phyloP scores from a whole-genome alignment of 2,113 vertebrate species.

The Brienomyrus longianalis region DNA sequence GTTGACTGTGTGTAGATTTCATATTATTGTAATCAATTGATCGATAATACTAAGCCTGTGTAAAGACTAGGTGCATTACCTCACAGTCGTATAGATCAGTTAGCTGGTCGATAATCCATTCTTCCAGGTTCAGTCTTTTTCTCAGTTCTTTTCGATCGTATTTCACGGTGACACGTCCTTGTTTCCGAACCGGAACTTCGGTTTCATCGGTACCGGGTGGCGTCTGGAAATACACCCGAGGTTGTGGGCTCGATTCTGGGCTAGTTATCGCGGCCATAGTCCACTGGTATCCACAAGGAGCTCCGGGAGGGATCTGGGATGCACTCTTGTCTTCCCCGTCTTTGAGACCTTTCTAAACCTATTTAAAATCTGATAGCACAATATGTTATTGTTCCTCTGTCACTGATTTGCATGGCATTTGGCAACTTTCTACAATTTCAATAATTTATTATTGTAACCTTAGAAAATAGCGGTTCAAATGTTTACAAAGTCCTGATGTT shows the following conservation, averaged over 20 bases:
- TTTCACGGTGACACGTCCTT: conserved; percentile 84
- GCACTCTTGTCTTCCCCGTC: conserved; percentile 22
- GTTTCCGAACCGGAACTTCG: conserved; percentile 75
- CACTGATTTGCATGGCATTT: conserved; percentile 21
- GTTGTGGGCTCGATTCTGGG: conserved; percentile 71
- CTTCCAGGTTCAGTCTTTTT: conserved; percentile 84
- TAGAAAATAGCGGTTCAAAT: conserved; percentile 1
- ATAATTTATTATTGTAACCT: neutral
- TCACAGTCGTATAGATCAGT: conserved; percentile 86
- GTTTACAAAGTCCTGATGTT: neutral
- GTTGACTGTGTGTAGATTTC: neutral
- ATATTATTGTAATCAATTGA: neutral
- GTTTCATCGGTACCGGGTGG: conserved; percentile 65
- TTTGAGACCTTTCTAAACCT: conserved; percentile 5
- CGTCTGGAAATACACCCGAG: conserved; percentile 82
- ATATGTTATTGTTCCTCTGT: conserved; percentile 14
- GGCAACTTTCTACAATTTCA: neutral
- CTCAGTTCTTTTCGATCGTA: conserved; percentile 86
- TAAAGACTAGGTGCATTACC: conserved; percentile 54
- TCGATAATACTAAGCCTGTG: neutral
- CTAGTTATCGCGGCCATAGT: conserved; percentile 72
- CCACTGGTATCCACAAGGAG: conserved; percentile 31
- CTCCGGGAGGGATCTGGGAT: conserved; percentile 17
- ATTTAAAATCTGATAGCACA: conserved; percentile 24
- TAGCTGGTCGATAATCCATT: conserved; percentile 87